phyloP scores from a whole-genome alignment of 2,888 invertebrate species.

The Mystacides longicornis region DNA sequence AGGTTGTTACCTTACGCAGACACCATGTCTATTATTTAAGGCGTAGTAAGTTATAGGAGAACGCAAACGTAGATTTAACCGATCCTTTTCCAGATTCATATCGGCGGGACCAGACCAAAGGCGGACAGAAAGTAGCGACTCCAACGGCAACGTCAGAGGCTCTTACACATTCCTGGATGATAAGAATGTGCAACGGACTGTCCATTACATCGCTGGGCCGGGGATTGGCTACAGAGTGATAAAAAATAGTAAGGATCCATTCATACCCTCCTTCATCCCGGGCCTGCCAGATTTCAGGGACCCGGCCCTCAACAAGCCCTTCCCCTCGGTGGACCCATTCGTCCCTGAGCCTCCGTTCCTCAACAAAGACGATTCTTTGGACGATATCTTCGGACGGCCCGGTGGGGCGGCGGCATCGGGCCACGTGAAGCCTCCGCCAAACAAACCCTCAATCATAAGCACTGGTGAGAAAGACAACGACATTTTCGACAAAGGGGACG shows the following conservation, averaged over 20 bases:
- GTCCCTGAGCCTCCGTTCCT: constrained; percentile 27
- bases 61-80: too few relatives aligned
- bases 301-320: constrained; percentile 41
- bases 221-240: constrained; percentile 70
- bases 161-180: constrained; percentile 73
- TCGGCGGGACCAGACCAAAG: constrained; percentile 71
- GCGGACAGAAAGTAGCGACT: constrained; percentile 64
- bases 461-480: constrained; percentile 27
- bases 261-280: constrained; percentile 53
- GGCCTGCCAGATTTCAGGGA: constrained; percentile 51
- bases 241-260: constrained; percentile 62
- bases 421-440: constrained; percentile 43
- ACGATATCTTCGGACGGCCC: constrained; percentile 35
- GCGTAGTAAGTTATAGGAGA: too few relatives aligned
- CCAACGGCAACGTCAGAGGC: constrained; percentile 64
- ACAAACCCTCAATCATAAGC: constrained; percentile 8
- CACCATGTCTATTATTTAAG: too few relatives aligned
- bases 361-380: constrained; percentile 24
- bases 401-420: constrained; percentile 53
- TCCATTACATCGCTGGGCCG: constrained; percentile 73
- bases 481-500: constrained; percentile 27
- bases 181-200: constrained; percentile 67
- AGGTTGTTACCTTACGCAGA: constrained; percentile 35
- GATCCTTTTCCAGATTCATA: constrained; percentile 49
- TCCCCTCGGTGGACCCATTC: constrained; percentile 32